Evolutionary conservation across 1,140 invertebrate genomes (phyloP), one percentile per base, ranked within the genome.

Genomic region (Drosophila erecta): DNA sequence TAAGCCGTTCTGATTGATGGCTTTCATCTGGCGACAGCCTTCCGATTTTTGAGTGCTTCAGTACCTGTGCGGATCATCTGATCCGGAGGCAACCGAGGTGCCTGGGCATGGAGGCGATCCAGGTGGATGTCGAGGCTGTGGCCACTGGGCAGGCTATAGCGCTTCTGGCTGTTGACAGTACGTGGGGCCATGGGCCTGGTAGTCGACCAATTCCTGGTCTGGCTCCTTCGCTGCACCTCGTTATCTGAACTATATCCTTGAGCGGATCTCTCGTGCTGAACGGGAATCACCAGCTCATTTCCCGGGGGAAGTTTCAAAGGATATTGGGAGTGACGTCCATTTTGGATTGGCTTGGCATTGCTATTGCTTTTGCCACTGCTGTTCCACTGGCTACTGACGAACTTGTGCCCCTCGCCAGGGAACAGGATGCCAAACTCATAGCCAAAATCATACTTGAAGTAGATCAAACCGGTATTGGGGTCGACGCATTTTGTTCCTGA

Each of bases 401-500:
- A 93, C 69, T 93, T 93, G 83, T 94, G 94, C 43, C 94, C 93
- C 90, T 95, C 95, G 27, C 95, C 95, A 5, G 96, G 95, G 37
- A 95, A 92, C 30, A 96, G 93, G 57, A 96, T 94, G 55, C 96
- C 96, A 83, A 96, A 96, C 90, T 96, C 96, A 90, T 96, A 96
- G 61, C 96, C 96, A 84, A 96, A 96, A 92, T 96, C 96, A 87
- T 96, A 96, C 92, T 96, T 96, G 93, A 96, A 96, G 93, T 96
- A 96, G 84, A 96, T 96, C 33, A 96, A 93, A 67, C 95, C 95
- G 24, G 95, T 96, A 77, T 96, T 95, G 70, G 95, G 95, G 92
- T 96, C 95, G 76, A 96, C 94, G 87, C 95, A 95, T 92, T 96
- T 96, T 67, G 95, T 95, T 90, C 96, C 96, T 96, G 54, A 59